These are phyloP conservation scores for Microplitis deprimator DNA, from an alignment of 2,888 invertebrate genomes.

Conservation along the genomic window DNA sequence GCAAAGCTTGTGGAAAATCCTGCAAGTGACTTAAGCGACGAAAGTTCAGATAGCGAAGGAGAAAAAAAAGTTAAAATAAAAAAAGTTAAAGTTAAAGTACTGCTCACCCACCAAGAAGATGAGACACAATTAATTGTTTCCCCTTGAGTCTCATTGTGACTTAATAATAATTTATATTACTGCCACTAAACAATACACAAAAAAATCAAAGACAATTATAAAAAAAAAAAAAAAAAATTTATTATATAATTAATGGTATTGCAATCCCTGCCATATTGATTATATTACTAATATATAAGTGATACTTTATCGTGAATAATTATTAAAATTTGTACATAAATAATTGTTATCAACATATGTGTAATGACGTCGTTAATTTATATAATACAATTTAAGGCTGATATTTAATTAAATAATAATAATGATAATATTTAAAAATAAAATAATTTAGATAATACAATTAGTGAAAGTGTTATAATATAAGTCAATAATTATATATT, in stretches of 20 bases:
- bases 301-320: neutral
- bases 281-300: neutral
- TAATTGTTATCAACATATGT: neutral
- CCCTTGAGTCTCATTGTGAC: constrained; percentile 10
- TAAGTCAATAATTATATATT: neutral
- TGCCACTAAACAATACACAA: constrained; percentile 9
- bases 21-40: constrained; percentile 53
- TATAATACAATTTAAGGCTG: neutral
- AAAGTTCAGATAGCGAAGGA: constrained; percentile 54
- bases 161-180: constrained; percentile 13
- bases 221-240: constrained; percentile 3
- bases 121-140: constrained; percentile 32
- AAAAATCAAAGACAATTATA: neutral
- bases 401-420: neutral
- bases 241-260: neutral
- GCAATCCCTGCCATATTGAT: neutral
- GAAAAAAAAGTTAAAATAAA: neutral
- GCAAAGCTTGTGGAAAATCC: constrained; percentile 63
- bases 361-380: neutral
- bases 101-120: constrained; percentile 37
- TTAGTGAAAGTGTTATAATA: neutral
- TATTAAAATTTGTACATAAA: neutral
- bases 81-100: constrained; percentile 37
- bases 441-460: neutral
- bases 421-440: neutral